Evolutionary conservation across 1,140 invertebrate species (phyloP), one percentile per base, ranked within the genome.

Genomic region (Drosophila littoralis): DNA sequence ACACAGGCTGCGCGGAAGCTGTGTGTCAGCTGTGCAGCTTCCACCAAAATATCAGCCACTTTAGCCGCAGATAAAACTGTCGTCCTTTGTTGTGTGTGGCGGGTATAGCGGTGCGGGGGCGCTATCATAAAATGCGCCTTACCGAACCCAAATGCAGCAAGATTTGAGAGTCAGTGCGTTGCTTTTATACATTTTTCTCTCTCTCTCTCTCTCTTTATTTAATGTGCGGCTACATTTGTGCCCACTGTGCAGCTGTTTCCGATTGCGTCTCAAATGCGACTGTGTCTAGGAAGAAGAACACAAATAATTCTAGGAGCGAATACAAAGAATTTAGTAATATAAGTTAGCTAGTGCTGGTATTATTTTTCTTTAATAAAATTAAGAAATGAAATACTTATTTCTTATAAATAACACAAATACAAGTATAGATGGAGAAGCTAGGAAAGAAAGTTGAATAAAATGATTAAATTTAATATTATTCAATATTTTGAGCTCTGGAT

Each of bases 41-140:
- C 69, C 61, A 66, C 78, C 63, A 67, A 76, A 85, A 86, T 86
- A 85, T 76, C 82, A 86, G 75, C 70, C 79, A 85, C 83, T 86
- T 85, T 75, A 78, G 70, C 79, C 75, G 45, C 70, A 85, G 83
- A 85, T 85, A 85, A 85, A 82, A 75, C 82, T 85, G 83, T 86
- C 79, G 64, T 65, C 67, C 75, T 69, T 68, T 65, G 61, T 66
- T 57, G 46, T 63, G 35, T 57, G 43, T 10, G 28, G 52, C 13
- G 36, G 22, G 42, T 50, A 12, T 64, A 12, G 35, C 36, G 43
- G 15, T 33, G 46, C 9, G 38, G 35, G 40, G 32, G 22, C 55
- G 50, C 48, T 82, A 69, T 83, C 83, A 88, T 85, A 88, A 76
- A 81, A 66, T 85, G 52, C 67, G 79, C 82, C 65, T 81, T 57